Percentiles rank a stretch among this genome's conserved stretches.
Evolutionary conservation across 35 echinoderm and acorn worm genomes (phyloP).

Genomic region (Amphiura filiformis): DNA sequence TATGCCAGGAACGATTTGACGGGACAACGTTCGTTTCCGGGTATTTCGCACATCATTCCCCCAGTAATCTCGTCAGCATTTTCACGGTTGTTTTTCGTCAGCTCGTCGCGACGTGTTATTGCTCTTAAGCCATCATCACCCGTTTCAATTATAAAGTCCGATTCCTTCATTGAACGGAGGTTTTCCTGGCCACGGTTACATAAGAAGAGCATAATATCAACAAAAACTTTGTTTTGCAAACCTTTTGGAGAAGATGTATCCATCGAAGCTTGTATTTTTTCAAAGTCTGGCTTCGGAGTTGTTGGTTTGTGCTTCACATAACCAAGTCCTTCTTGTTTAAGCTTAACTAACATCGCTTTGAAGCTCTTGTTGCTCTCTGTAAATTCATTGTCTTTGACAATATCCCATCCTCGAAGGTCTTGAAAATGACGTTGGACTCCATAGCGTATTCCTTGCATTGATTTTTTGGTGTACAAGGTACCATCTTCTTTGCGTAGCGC

Average conservation of each 20-base stretch:
- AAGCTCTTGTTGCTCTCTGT: slow-evolving; percentile 19
- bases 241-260: slow-evolving; percentile 31
- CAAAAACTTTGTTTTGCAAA: slow-evolving; percentile 47
- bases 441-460: slow-evolving; percentile 54
- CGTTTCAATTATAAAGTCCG: too few relatives aligned
- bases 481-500: slow-evolving; percentile 31
- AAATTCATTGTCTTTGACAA: slow-evolving; percentile 16
- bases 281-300: neutral
- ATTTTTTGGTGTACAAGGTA: slow-evolving; percentile 46
- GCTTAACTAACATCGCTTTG: slow-evolving; percentile 32
- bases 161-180: too few relatives aligned
- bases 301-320: neutral
- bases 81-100: too few relatives aligned
- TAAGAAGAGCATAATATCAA: slow-evolving; percentile 39
- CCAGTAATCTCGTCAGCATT: too few relatives aligned
- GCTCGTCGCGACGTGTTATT: too few relatives aligned
- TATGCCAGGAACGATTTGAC: too few relatives aligned
- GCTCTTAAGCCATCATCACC: too few relatives aligned
- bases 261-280: slow-evolving; percentile 14
- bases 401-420: slow-evolving; percentile 10
- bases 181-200: too few relatives aligned
- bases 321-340: slow-evolving; percentile 12
- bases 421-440: slow-evolving; percentile 45
- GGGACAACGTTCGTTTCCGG: too few relatives aligned
- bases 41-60: too few relatives aligned